Evolutionary conservation across 1,140 invertebrate species (phyloP).

Genomic region (Coptotermes formosanus): DNA sequence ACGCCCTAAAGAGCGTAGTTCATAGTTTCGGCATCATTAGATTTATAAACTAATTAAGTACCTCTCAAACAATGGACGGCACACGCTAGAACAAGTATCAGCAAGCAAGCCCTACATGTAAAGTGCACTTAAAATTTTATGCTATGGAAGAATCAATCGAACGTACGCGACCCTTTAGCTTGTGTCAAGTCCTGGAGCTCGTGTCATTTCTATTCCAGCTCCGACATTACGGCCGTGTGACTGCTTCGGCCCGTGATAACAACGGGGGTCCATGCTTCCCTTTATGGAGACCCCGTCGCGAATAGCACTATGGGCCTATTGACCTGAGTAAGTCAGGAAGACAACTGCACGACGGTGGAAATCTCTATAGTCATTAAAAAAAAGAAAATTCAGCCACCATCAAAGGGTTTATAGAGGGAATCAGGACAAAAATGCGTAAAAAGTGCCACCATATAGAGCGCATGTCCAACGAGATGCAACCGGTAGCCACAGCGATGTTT

Average conservation of each 20-base stretch:
- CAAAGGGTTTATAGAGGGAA: background rate
- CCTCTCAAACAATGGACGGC: background rate
- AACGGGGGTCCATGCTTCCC: background rate
- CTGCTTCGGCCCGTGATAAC: background rate
- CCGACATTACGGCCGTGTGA: background rate
- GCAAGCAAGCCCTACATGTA: background rate
- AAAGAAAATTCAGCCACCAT: background rate
- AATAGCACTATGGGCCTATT: conserved; percentile 9
- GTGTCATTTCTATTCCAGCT: background rate
- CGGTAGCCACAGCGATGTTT: background rate
- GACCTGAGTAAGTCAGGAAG: conserved; percentile 5
- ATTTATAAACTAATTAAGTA: too few relatives aligned
- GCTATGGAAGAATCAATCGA: too few relatives aligned
- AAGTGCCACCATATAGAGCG: background rate
- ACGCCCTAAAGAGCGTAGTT: too few relatives aligned
- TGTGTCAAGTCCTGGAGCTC: background rate
- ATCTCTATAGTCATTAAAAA: background rate
- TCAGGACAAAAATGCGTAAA: too few relatives aligned
- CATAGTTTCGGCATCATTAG: too few relatives aligned
- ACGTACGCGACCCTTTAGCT: too few relatives aligned
- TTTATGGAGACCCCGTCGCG: conserved; percentile 9
- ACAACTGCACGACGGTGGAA: background rate
- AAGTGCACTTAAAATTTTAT: too few relatives aligned
- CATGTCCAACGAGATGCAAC: background rate
- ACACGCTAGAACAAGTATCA: conserved; percentile 1